phyloP scores from a whole-genome alignment of 2,113 vertebrate genomes.

The Columbina picui region DNA sequence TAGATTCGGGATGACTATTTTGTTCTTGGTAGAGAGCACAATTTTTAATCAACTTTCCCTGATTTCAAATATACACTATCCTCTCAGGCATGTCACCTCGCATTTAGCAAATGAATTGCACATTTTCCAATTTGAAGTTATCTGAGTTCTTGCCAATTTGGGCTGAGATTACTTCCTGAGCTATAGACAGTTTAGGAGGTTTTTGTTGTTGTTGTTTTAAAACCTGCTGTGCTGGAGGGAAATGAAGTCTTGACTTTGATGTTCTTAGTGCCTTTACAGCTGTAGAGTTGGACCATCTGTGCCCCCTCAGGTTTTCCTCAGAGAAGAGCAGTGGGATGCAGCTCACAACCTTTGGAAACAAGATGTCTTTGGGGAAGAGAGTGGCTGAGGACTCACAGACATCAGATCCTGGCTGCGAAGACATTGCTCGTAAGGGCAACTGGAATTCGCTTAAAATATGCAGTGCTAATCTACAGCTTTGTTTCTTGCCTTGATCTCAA shows the following conservation, averaged over 20 bases:
- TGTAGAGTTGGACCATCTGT: slow-evolving; percentile 1
- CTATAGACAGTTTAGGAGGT: background rate
- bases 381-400: background rate
- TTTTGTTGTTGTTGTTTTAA: slow-evolving; percentile 35
- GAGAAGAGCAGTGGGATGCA: background rate
- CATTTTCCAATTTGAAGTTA: slow-evolving; percentile 5
- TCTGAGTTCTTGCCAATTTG: slow-evolving; percentile 25
- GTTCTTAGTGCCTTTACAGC: slow-evolving; percentile 18
- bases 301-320: background rate
- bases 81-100: background rate
- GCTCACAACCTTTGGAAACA: background rate
- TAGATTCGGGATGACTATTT: slow-evolving; percentile 4
- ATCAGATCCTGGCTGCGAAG: background rate
- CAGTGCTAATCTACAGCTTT: background rate
- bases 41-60: background rate
- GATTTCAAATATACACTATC: background rate
- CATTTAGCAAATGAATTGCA: slow-evolving; percentile 35
- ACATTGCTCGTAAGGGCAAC: background rate
- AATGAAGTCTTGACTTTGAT: slow-evolving; percentile 52
- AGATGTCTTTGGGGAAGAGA: background rate
- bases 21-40: background rate
- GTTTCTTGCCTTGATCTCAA: background rate
- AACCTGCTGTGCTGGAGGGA: slow-evolving; percentile 23
- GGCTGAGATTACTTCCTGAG: slow-evolving; percentile 1
- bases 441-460: background rate